Percentiles rank a stretch among this genome's conserved stretches.
Evolutionary conservation across 2,113 vertebrate genomes (phyloP).

Genomic region (Vanacampus margaritifer): DNA sequence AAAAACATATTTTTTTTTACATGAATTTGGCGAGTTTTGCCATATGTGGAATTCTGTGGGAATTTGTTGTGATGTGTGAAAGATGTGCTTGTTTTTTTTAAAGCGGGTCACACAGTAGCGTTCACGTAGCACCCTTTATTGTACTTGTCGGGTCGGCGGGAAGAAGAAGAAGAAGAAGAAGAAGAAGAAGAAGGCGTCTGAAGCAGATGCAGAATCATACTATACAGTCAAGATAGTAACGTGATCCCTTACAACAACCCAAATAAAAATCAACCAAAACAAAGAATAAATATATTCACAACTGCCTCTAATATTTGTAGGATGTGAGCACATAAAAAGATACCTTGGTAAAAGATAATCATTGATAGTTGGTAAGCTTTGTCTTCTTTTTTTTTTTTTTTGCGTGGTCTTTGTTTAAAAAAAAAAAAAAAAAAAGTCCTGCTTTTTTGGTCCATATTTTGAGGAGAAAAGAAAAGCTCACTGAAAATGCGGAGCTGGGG

Average conservation of each 20-base stretch:
- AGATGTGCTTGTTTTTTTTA: background rate
- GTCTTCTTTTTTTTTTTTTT: constrained; percentile 50
- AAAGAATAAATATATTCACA: constrained; percentile 99
- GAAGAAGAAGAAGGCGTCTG: constrained; percentile 80
- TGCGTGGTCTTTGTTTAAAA: constrained; percentile 37
- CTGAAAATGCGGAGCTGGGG: constrained; percentile 49
- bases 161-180: constrained; percentile 31
- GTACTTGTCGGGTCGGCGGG: constrained; percentile 86
- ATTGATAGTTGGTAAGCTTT: constrained; percentile 82
- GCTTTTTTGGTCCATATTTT: constrained; percentile 50
- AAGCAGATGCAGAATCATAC: constrained; percentile 95
- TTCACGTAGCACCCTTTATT: constrained; percentile 78
- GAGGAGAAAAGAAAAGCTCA: constrained; percentile 65
- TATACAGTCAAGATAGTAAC: constrained; percentile 95
- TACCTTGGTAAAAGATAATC: constrained; percentile 85
- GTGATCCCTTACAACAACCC: constrained; percentile 85
- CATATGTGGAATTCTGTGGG: background rate
- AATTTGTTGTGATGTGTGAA: background rate
- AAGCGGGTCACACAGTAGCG: constrained; percentile 32
- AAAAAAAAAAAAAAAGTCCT: background rate
- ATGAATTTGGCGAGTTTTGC: too few species aligned
- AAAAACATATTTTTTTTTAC: too few species aligned
- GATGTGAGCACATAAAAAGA: constrained; percentile 91
- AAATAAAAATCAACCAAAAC: constrained; percentile 88
- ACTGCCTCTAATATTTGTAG: constrained; percentile 79